These are phyloP conservation scores for Grapholita molesta DNA, from an alignment of 1,140 invertebrate genomes.

Conservation along the genomic window DNA sequence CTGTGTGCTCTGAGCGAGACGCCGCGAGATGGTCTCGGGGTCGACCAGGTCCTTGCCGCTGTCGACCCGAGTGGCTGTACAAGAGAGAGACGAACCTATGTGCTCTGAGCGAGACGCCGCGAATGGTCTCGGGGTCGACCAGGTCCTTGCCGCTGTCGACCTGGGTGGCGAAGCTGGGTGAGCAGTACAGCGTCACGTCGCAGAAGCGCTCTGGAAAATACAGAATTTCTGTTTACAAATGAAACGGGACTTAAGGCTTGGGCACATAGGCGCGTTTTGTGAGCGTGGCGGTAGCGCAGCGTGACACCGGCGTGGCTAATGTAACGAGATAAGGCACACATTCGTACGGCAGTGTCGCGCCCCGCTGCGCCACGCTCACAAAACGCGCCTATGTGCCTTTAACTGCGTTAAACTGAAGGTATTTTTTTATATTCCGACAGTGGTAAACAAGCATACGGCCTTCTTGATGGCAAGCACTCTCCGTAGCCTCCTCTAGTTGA, in stretches of 20 bases:
- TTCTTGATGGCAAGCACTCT: no score
- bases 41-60: conserved; percentile 53
- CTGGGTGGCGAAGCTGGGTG: conserved; percentile 74
- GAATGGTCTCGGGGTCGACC: conserved; percentile 50
- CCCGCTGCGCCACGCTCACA: no score
- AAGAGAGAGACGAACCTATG: conserved; percentile 82
- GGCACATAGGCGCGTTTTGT: no score
- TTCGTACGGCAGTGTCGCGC: no score
- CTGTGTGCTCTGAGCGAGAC: conserved; percentile 93
- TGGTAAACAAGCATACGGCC: no score
- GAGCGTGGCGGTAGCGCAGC: no score
- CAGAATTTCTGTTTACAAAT: not conserved
- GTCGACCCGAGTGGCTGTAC: conserved; percentile 52
- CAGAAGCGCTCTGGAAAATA: conserved; percentile 88
- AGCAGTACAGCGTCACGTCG: conserved; percentile 94
- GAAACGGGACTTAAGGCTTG: not conserved
- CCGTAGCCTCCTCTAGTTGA: no score
- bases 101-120: conserved; percentile 89
- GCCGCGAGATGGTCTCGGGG: conserved; percentile 75
- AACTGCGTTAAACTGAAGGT: no score
- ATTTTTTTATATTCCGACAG: no score
- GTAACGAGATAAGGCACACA: no score
- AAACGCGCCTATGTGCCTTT: no score
- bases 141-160: conserved; percentile 57
- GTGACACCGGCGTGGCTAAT: no score